Percentiles rank a stretch among this genome's conserved stretches.
These are phyloP conservation scores for Pristionchus arcanus DNA, from an alignment of 2,888 invertebrate genomes.

Conservation along the genomic window DNA sequence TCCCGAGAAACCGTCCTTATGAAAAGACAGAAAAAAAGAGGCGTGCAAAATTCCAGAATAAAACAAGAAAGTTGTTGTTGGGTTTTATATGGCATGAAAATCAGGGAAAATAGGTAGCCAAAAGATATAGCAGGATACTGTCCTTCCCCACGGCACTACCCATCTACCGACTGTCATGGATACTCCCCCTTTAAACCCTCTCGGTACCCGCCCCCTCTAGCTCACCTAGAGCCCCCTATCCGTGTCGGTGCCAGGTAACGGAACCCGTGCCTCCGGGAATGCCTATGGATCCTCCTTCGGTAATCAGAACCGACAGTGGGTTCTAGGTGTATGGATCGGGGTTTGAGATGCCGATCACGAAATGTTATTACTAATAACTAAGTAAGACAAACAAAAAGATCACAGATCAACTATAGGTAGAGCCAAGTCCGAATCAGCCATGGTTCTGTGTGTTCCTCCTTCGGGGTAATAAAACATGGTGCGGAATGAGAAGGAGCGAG, in stretches of 20 bases:
- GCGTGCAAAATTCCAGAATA: no score
- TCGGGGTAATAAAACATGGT: neutral
- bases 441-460: constrained; percentile 11
- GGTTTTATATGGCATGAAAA: no score
- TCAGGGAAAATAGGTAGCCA: no score
- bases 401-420: neutral
- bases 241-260: neutral
- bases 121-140: neutral
- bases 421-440: neutral
- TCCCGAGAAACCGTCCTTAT: no score
- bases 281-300: neutral
- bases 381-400: neutral
- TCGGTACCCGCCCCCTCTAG: neutral
- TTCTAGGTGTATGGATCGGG: neutral
- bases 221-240: neutral
- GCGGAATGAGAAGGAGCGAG: neutral
- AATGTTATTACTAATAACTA: neutral
- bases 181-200: neutral
- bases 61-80: no score
- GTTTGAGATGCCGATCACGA: neutral
- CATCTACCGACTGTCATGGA: neutral
- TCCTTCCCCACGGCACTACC: neutral
- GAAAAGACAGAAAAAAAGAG: no score
- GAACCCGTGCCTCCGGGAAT: neutral
- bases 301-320: neutral